Evolutionary conservation across 2,113 vertebrate species (phyloP).

Genomic region (Anseranas semipalmata): DNA sequence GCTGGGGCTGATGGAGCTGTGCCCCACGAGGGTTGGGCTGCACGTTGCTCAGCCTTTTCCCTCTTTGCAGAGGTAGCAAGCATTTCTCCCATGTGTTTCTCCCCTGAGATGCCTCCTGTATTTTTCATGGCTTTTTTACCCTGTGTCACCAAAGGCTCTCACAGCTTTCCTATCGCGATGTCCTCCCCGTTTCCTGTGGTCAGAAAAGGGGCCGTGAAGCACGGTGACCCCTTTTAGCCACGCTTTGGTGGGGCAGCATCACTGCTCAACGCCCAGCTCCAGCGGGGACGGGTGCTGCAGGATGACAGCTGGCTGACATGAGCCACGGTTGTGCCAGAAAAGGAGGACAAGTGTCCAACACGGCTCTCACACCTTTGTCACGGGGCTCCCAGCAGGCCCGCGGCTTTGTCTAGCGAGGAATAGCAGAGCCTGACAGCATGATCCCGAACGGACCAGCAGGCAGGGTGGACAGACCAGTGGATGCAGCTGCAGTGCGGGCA

Average conservation of each 20-base stretch:
- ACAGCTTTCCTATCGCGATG: fast-evolving
- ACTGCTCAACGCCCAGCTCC: no score
- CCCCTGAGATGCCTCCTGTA: fast-evolving
- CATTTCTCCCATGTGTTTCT: fast-evolving
- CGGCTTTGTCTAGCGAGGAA: background rate
- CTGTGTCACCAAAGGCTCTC: fast-evolving
- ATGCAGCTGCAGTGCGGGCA: background rate
- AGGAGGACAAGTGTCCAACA: constrained; percentile 6
- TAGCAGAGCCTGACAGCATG: background rate
- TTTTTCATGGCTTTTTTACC: background rate
- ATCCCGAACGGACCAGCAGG: fast-evolving
- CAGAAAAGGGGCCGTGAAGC: background rate
- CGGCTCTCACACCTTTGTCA: constrained; percentile 45
- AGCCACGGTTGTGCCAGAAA: background rate
- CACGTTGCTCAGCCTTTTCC: background rate
- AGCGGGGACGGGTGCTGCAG: background rate
- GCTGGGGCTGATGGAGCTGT: background rate
- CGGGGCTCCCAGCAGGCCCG: background rate
- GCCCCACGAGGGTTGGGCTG: background rate
- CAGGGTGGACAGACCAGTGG: background rate
- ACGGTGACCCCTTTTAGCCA: fast-evolving
- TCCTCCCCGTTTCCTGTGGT: fast-evolving
- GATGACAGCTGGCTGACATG: background rate
- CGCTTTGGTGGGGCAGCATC: background rate
- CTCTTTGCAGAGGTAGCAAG: fast-evolving